phyloP scores from a whole-genome alignment of 2,797 vertebrate species.

The Euthynnus affinis region DNA sequence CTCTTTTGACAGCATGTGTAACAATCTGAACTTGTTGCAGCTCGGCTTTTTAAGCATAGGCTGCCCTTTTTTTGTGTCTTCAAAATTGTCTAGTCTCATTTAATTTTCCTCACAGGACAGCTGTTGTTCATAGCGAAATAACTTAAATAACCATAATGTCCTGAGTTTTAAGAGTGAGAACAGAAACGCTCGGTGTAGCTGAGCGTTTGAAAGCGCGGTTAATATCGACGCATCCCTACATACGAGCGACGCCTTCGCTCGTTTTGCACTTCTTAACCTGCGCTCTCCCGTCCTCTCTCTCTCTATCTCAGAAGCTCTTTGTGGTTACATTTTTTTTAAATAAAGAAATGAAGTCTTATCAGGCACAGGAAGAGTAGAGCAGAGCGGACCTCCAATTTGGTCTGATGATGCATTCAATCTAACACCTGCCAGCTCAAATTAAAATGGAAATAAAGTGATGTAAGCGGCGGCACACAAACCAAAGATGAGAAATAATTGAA shows the following conservation, averaged over 20 bases:
- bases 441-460: slow-evolving; percentile 27
- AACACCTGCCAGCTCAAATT: slow-evolving; percentile 25
- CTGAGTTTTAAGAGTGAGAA: too few relatives aligned
- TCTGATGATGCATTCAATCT: neutral
- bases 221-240: too few relatives aligned
- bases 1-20: too few relatives aligned
- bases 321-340: neutral
- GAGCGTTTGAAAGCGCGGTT: too few relatives aligned
- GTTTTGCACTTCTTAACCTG: neutral
- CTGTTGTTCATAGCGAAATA: too few relatives aligned
- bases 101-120: too few relatives aligned
- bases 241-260: slow-evolving; percentile 7
- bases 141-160: too few relatives aligned
- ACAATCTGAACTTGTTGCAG: too few relatives aligned
- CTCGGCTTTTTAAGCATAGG: too few relatives aligned
- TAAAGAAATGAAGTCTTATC: slow-evolving; percentile 9
- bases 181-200: too few relatives aligned
- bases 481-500: neutral
- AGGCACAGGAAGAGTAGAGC: neutral
- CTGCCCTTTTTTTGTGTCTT: too few relatives aligned
- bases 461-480: neutral
- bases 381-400: slow-evolving; percentile 1
- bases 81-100: too few relatives aligned
- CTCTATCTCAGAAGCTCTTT: neutral
- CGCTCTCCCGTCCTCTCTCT: neutral